Base-by-base conservation (phyloP, 2,113 vertebrate species). In the Lepidiolamprologus cunningtoni region DNA sequence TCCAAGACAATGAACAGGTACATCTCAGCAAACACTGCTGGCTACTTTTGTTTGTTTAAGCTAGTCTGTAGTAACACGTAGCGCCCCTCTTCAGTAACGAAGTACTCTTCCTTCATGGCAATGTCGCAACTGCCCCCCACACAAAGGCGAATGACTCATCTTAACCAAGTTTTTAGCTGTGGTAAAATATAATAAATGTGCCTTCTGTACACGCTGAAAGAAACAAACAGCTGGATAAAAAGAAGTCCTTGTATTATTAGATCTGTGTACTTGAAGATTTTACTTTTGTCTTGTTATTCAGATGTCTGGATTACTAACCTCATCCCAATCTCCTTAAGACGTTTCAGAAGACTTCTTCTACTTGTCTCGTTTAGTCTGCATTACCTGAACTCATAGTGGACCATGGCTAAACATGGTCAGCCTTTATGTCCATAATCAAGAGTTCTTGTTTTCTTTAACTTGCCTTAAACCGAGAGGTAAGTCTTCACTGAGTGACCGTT, bases 1-100 rank as follows among this genome's bases (percentile, higher is more conserved):
- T 99, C 87, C 97, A 95, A 81, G 98, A 99, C 94, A 98, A 98
- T 0, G 98, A 99, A 55, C 98, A 98, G 97, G 98, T 99, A 81
- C n/a, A 12, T 57, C 12, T 26, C n/a, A 31, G 5, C 55, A 45
- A 52, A 82, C 16, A 31, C 19, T 47, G 21, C 17, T 35, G 40
- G 7, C 35, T 13, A 10, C 23, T 7, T 71, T 35, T 47, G 54
- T 81, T 28, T 40, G 2, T 79, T 58, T n/a, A 40, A 82, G 19
- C 5, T 21, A 16, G 16, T 13, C 33, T 50, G 71, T 12, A 50
- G 45, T 78, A 31, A 31, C 1, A 31, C 6, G 31, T 31, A 23
- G 33, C 3, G 1, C 9, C 7, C 47, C 19, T 12, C 9, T 33
- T 52, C 26, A 78, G 6, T 50, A 31, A 50, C 7, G 0, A 78